phyloP scores from a whole-genome alignment of 2,113 vertebrate genomes.

The Passer montanus region DNA sequence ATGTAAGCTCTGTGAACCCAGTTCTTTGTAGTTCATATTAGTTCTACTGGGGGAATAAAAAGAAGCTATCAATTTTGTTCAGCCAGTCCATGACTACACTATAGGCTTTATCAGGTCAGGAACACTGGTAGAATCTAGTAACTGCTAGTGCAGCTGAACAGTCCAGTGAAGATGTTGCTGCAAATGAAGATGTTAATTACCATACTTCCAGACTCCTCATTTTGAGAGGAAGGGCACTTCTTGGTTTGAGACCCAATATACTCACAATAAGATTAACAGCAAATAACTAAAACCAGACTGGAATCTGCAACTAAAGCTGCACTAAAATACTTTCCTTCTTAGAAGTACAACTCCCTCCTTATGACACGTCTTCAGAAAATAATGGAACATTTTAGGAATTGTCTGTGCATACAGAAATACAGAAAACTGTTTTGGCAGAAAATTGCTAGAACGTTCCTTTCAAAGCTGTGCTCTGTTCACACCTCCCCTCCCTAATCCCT shows the following conservation, averaged over 20 bases:
- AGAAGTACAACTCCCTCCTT: background rate
- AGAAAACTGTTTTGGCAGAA: background rate
- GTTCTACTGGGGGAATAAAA: background rate
- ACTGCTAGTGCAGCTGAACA: background rate
- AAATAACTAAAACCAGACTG: background rate
- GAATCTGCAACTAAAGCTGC: background rate
- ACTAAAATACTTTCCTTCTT: background rate
- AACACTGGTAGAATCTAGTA: background rate
- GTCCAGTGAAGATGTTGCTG: background rate
- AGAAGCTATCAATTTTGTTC: background rate
- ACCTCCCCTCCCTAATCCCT: background rate
- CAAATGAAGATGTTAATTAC: background rate
- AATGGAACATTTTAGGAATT: background rate
- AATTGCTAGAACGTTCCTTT: background rate
- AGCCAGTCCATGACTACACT: background rate
- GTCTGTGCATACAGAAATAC: background rate
- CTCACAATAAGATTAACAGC: background rate
- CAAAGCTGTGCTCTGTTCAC: background rate
- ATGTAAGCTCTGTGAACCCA: background rate
- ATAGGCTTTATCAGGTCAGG: background rate
- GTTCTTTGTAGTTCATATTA: background rate
- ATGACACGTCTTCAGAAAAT: background rate
- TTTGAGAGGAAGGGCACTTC: background rate
- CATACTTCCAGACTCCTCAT: background rate
- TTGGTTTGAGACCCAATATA: background rate